Evolutionary conservation across 2,797 vertebrate species (phyloP), one percentile per base, ranked within the genome.

Genomic region (Psittacula echo): DNA sequence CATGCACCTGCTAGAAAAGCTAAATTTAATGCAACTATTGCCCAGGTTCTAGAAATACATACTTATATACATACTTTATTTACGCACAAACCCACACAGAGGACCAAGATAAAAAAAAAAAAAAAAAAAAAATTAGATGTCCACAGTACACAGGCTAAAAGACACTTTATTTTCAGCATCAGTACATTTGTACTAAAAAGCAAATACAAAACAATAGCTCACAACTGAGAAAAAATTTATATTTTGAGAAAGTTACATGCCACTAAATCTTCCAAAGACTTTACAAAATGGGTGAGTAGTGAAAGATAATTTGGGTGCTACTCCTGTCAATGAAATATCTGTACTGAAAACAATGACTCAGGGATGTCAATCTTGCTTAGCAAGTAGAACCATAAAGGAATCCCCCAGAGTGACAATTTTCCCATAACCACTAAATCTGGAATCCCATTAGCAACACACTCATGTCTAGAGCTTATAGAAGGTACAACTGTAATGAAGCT

Each of bases 371-470:
- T 95, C 90, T 94, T 93, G 39, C 85, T 93, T 91, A 91, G 78
- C 54, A 95, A 78, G 80, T 26, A 91, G 73, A 91, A 75, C 34
- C 62, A 80, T 88, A 93, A 96, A 85, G 81, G 91, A 95, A 95
- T 94, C 60, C 73, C 75, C 66, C 11, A 66, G 72, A 94, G 84
- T 94, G 93, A 84, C 77, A 91, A 94, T 77, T 96, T 96, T 94
- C 42, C 77, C 75, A 95, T 96, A 97, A 93, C 85, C 65, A 41
- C 92, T 94, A 95, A 91, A 68, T 82, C 70, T 87, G 39, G 56
- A 93, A 96, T 86, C 44, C 58, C 32, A 89, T 95, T 77, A 93
- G 75, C 48, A 94, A 89, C 74, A 83, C 85, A 18, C 10, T 93
- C 65, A 26, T 70, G 66, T 92, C 84, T 95, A 83, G 26, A 73